These are phyloP conservation scores for Ischnus inquisitorius DNA, from an alignment of 2,888 invertebrate species.

Conservation along the genomic window DNA sequence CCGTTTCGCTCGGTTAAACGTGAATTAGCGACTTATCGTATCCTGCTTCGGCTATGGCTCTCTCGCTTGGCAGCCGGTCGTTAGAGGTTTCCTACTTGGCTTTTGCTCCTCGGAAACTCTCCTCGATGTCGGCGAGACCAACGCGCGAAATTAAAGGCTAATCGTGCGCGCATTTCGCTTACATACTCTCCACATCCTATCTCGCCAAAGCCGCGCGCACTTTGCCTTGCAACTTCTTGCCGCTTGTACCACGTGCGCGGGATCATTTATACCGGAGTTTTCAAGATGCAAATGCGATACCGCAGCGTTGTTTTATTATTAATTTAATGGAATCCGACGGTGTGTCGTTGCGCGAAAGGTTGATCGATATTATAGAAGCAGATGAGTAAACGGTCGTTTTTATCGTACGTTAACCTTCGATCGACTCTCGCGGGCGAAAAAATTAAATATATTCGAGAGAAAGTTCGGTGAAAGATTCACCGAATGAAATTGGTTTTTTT, in stretches of 20 bases:
- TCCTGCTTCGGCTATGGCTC: slow-evolving; percentile 59
- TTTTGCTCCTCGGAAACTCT: slow-evolving; percentile 43
- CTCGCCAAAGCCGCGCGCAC: slow-evolving; percentile 33
- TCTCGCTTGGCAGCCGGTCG: slow-evolving; percentile 64
- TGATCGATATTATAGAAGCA: slow-evolving; percentile 40
- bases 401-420: slow-evolving; percentile 7
- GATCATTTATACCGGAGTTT: slow-evolving; percentile 54
- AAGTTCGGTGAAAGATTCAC: not conserved
- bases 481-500: not conserved
- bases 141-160: slow-evolving; percentile 68
- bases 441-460: not conserved
- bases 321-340: slow-evolving; percentile 28
- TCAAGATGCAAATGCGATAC: slow-evolving; percentile 51
- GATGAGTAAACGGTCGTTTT: slow-evolving; percentile 14
- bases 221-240: slow-evolving; percentile 25
- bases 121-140: slow-evolving; percentile 52
- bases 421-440: too few species aligned
- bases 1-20: slow-evolving; percentile 77
- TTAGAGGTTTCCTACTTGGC: slow-evolving; percentile 49
- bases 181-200: slow-evolving; percentile 47
- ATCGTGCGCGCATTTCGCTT: slow-evolving; percentile 60
- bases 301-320: slow-evolving; percentile 19
- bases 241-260: slow-evolving; percentile 39
- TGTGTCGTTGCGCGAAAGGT: slow-evolving; percentile 21
- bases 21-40: slow-evolving; percentile 83